These are phyloP conservation scores for Pseudeuparius sepicola DNA, from an alignment of 2,888 invertebrate genomes.

Conservation along the genomic window DNA sequence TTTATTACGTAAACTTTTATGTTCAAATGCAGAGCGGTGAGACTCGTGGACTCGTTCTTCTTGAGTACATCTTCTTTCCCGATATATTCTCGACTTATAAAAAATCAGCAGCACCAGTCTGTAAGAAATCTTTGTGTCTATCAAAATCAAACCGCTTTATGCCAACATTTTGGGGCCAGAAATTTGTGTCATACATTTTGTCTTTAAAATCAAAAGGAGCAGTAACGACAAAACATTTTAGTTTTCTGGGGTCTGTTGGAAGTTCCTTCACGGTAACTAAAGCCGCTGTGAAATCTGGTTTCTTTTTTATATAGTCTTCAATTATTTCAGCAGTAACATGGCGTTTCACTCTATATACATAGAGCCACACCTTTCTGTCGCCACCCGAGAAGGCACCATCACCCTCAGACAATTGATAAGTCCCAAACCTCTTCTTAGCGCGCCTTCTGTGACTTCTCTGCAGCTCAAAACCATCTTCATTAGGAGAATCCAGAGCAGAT, in stretches of 20 bases:
- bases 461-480: no score
- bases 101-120: no score
- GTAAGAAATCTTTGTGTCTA: constrained; percentile 10
- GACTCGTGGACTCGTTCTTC: no score
- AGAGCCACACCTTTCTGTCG: constrained; percentile 12
- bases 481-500: no score
- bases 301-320: constrained; percentile 7
- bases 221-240: constrained; percentile 12
- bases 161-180: no score
- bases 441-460: no score
- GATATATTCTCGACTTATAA: no score
- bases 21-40: no score
- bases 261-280: constrained; percentile 11
- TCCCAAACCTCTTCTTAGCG: no score
- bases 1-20: no score
- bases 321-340: constrained; percentile 6
- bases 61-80: no score
- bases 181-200: constrained; percentile 11
- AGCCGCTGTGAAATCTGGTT: constrained; percentile 5
- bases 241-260: constrained; percentile 8
- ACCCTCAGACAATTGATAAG: no score
- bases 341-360: constrained; percentile 10
- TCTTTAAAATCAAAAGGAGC: constrained; percentile 9
- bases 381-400: constrained; percentile 9
- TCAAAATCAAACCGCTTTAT: constrained; percentile 9